Base-by-base conservation (phyloP, 2,888 invertebrate genomes). In the Disparrhopalites patrizii region DNA sequence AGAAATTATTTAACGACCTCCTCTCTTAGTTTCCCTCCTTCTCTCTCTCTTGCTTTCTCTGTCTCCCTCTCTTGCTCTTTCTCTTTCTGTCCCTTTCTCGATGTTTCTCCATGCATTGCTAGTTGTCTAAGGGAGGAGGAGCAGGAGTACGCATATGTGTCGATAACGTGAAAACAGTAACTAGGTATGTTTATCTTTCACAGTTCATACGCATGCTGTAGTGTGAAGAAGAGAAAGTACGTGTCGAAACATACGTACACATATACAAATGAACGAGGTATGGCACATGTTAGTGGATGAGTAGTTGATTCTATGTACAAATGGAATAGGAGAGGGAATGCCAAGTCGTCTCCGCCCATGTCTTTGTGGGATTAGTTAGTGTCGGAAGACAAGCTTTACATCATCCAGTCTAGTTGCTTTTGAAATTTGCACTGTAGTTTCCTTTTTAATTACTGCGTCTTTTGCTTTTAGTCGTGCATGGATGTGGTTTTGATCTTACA, bases 401-500 rank as follows among this genome's bases (percentile, higher is more conserved):
- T 61, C 61, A 61, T 60, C 60, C 47, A 60, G 60, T 60, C 60
- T 47, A 23, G 57, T 38, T 57, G 57, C 61, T 51, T 61, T 61
- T 61, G 51, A 61, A 61, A 61, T 61, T 61, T 61, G 33, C 51
- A 61, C 61, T 51, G 61, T 51, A 50, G 61, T 61, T 61, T 51
- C 61, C 51, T 51, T 61, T 61, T 61, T 61, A 61, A 61, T 61
- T 61, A 61, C 61, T 61, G 50, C 51, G 61, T 61, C 61, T 61
- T 51, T 61, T 61, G 51, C 54, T 54, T 54, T 54, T 27, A 28
- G 50, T 50, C 33, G 47, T 47, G 50, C 18, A 20, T 43, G 61
- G 61, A 51, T 61, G 51, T 61, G 61, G 61, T 61, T 51, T 61
- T 47, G n/a, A 25, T 25, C 57, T 47, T 47, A 47, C n/a, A 47